A percentile compares a stretch with the other conserved stretches of the same genome.
Evolutionary conservation across 2,113 vertebrate genomes (phyloP).

Genomic region (Calyptomena viridis): DNA sequence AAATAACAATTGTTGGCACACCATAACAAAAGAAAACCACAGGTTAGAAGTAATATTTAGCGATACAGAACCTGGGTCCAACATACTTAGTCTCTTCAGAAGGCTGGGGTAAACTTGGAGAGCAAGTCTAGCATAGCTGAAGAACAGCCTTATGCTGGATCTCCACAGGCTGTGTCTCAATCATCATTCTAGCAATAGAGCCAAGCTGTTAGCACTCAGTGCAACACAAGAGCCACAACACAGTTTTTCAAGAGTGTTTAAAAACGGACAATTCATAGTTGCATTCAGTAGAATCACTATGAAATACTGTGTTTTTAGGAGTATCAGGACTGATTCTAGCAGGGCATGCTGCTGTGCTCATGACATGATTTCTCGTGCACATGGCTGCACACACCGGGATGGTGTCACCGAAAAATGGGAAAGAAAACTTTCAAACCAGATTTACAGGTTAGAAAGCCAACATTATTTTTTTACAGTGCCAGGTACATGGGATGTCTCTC

Average conservation of each 20-base stretch:
- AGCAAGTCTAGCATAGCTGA: background rate
- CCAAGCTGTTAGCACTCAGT: background rate
- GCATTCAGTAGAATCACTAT: background rate
- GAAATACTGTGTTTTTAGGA: background rate
- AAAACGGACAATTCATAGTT: background rate
- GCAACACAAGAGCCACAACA: background rate
- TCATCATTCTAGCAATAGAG: background rate
- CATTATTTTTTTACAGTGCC: background rate
- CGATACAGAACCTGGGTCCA: background rate
- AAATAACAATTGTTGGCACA: background rate
- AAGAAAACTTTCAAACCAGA: background rate
- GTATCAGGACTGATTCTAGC: too few relatives aligned
- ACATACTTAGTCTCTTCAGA: background rate
- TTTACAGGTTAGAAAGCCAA: background rate
- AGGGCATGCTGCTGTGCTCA: accelerated
- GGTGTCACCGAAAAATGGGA: background rate
- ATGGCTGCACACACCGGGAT: accelerated
- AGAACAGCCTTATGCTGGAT: background rate
- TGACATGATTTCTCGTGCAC: accelerated
- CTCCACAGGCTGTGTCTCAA: background rate
- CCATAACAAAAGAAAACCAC: background rate
- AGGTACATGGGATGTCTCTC: background rate
- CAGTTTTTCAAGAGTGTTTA: accelerated
- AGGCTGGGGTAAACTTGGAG: background rate
- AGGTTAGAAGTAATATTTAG: background rate